Conservation (phyloP, 2,797 vertebrate species). For the Loris lydekkerianus region DNA sequence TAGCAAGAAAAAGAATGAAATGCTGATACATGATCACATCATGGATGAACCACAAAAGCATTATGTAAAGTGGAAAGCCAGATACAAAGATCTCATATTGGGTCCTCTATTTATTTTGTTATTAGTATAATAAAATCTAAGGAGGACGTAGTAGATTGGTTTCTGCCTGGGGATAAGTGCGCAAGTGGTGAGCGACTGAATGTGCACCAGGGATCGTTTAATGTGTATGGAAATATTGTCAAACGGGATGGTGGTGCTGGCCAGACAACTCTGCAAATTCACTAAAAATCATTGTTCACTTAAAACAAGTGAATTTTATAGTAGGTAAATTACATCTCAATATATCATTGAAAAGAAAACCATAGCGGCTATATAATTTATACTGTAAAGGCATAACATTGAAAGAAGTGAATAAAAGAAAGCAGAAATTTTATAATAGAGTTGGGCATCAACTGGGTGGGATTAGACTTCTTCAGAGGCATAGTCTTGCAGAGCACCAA, state of each 20-base stretch:
- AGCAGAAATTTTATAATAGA: not conserved
- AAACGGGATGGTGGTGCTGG: not conserved
- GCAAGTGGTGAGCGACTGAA: not conserved
- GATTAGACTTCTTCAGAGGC: not conserved
- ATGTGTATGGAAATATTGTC: not conserved
- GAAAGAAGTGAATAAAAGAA: constrained; percentile 11
- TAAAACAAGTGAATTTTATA: not conserved
- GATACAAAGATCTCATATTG: not conserved
- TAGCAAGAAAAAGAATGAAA: not conserved
- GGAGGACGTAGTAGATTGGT: not conserved
- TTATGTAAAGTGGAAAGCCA: not conserved
- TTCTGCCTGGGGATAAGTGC: not conserved
- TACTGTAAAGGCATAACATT: not conserved
- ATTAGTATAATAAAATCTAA: not conserved
- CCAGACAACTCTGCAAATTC: not conserved
- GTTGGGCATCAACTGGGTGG: not conserved
- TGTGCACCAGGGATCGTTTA: not conserved
- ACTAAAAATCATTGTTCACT: not conserved
- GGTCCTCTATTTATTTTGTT: not conserved
- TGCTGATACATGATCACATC: not conserved
- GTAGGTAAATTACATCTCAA: not conserved
- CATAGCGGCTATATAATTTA: not conserved
- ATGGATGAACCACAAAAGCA: not conserved
- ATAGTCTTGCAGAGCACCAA: not conserved
- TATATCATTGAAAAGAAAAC: not conserved